Evolutionary conservation across 2,113 vertebrate species (phyloP).

Genomic region (rat (Rattus norvegicus)): GRCr8 NC_086027.1:63644501-63645000

Average conservation of each 20-base stretch:
- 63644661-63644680: conserved; percentile 1
- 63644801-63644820: too few relatives aligned
- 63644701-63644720: not conserved
- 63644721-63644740: not conserved
- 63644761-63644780: not conserved
- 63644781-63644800: conserved; percentile 38
- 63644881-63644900: conserved; percentile 17
- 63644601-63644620: not conserved
- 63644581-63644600: not conserved
- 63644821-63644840: not conserved
- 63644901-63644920: conserved; percentile 34
- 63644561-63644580: not conserved
- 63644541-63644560: not conserved
- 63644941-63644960: conserved; percentile 66
- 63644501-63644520: not conserved
- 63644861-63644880: conserved; percentile 34
- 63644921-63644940: not conserved
- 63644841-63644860: not conserved
- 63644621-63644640: conserved; percentile 2
- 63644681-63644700: not conserved
- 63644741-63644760: not conserved
- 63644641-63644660: conserved; percentile 34
- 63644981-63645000: not conserved
- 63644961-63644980: conserved; percentile 83
- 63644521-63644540: not conserved